Conservation (phyloP, 1,140 invertebrate species). For the Calephelis nemesis region DNA sequence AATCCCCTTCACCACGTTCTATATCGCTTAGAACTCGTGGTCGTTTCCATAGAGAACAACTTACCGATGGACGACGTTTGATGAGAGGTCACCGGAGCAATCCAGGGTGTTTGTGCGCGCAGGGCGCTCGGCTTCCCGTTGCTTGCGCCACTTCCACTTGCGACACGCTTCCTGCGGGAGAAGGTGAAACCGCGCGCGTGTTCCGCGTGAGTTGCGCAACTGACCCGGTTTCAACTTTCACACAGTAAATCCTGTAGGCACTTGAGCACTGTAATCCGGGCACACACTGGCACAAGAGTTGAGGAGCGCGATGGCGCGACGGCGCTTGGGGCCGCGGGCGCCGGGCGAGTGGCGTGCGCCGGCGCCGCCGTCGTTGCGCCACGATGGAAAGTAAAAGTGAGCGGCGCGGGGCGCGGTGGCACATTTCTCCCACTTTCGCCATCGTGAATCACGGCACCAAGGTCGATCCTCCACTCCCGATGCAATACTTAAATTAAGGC, state of each 20-base stretch:
- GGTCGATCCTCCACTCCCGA: conserved; percentile 63
- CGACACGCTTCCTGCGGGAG: conserved; percentile 73
- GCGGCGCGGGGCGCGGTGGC: conserved; percentile 51
- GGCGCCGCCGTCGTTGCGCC: conserved; percentile 69
- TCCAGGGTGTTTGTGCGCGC: conserved; percentile 57
- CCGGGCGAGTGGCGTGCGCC: conserved; percentile 68
- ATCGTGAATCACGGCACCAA: conserved; percentile 70
- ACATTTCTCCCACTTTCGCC: conserved; percentile 79
- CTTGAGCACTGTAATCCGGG: conserved; percentile 72
- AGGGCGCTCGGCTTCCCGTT: conserved; percentile 59
- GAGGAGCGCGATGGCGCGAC: conserved; percentile 63
- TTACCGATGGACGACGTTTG: conserved; percentile 35
- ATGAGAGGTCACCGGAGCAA: conserved; percentile 44
- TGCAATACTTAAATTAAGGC: conserved; percentile 23
- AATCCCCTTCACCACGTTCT: conserved; percentile 64
- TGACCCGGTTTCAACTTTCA: conserved; percentile 64
- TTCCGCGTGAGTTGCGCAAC: conserved; percentile 67
- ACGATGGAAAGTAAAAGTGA: conserved; percentile 78
- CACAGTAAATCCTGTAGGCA: conserved; percentile 58
- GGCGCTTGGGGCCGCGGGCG: conserved; percentile 74
- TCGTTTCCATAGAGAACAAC: conserved; percentile 6
- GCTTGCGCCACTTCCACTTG: conserved; percentile 72
- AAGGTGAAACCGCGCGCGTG: conserved; percentile 67
- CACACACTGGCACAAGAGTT: conserved; percentile 49
- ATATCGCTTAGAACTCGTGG: conserved; percentile 41